Percentiles rank a stretch among this genome's conserved stretches.
Conservation (phyloP, 2,888 invertebrate genomes). For the Lithophane leautieri region DNA sequence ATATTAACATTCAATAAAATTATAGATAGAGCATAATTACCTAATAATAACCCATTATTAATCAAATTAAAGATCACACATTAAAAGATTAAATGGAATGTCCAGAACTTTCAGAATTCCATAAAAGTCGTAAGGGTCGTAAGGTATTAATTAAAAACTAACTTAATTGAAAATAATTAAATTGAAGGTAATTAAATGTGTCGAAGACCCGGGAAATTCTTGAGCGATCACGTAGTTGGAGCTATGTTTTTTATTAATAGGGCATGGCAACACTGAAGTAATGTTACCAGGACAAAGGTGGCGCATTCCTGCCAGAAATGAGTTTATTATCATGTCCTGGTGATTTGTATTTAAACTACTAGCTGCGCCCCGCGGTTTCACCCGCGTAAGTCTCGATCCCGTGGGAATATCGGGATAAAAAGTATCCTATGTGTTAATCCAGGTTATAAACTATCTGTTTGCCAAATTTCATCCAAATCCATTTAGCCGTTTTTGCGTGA, state of each 20-base stretch:
- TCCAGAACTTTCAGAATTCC: constrained; percentile 7
- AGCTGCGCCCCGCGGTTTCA: too few relatives aligned
- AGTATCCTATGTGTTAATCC: too few relatives aligned
- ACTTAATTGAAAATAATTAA: constrained; percentile 39
- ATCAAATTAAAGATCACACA: constrained; percentile 38
- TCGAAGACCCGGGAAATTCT: constrained; percentile 37
- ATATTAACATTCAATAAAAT: constrained; percentile 15
- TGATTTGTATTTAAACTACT: too few relatives aligned
- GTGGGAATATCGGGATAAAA: too few relatives aligned
- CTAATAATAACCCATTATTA: constrained; percentile 1
- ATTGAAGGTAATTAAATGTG: constrained; percentile 28
- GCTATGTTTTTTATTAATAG: constrained; percentile 43
- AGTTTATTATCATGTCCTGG: constrained; percentile 21
- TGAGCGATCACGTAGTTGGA: constrained; percentile 32
- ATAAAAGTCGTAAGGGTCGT: constrained; percentile 4
- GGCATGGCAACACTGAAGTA: constrained; percentile 40
- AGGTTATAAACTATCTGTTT: too few relatives aligned
- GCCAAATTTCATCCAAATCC: too few relatives aligned
- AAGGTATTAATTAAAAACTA: constrained; percentile 26
- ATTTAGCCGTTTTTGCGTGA: too few relatives aligned
- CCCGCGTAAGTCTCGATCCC: too few relatives aligned
- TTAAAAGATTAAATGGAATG: constrained; percentile 39
- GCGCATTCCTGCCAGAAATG: constrained; percentile 23
- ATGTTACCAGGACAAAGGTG: constrained; percentile 51
- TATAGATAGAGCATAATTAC: background rate